Percentiles rank a stretch among this genome's conserved stretches.
These are phyloP conservation scores for Malachius bipustulatus DNA, from an alignment of 2,888 invertebrate species.

Conservation along the genomic window DNA sequence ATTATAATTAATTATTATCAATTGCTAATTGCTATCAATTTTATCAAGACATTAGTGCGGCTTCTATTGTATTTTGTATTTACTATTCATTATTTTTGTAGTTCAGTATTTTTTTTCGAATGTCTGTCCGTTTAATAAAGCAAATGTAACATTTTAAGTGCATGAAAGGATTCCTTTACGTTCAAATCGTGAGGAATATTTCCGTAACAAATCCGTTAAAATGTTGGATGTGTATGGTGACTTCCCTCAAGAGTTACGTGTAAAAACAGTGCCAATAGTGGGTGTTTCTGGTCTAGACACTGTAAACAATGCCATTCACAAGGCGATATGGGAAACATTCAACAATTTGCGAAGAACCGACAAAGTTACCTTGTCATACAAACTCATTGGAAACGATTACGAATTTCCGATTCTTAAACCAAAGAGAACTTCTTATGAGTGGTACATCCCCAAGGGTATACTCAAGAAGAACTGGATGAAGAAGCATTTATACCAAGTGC, in stretches of 20 bases:
- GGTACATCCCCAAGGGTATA: conserved; percentile 91
- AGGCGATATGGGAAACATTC: conserved; percentile 89
- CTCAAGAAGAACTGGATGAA: conserved; percentile 90
- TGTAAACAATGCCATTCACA: conserved; percentile 73
- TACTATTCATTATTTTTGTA: no score
- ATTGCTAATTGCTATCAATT: no score
- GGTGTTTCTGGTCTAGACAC: conserved; percentile 82
- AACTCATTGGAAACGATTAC: conserved; percentile 66
- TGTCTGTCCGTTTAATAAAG: no score
- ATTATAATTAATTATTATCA: no score
- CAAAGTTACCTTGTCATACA: conserved; percentile 72
- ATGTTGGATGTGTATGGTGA: no score
- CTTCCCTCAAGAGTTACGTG: conserved; percentile 72
- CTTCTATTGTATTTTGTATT: no score
- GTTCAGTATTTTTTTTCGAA: no score
- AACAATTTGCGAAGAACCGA: conserved; percentile 70
- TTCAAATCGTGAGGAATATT: no score
- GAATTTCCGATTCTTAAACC: conserved; percentile 81
- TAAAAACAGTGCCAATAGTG: conserved; percentile 75
- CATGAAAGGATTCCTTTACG: no score
- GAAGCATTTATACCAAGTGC: conserved; percentile 81
- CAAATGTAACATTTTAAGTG: no score
- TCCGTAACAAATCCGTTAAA: no score
- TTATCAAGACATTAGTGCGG: no score
- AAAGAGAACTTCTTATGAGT: conserved; percentile 83